A percentile compares a stretch with the other conserved stretches of the same genome.
phyloP scores from a whole-genome alignment of 2,888 invertebrate genomes.

The Cantharis flavilabris region DNA sequence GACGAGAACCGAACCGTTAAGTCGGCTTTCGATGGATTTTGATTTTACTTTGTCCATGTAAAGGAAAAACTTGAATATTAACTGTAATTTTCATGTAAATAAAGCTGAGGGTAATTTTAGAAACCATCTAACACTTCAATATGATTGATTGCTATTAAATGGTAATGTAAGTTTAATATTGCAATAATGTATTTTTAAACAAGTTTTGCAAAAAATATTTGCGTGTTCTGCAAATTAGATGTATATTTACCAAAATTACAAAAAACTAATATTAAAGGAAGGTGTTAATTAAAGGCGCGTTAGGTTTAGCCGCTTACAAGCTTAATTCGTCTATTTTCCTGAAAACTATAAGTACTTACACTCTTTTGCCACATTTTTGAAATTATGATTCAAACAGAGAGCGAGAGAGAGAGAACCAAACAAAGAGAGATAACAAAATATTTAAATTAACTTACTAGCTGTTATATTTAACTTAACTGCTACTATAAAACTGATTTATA shows the following conservation, averaged over 20 bases:
- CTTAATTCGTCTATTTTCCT: no score
- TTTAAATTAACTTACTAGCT: no score
- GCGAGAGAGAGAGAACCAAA: no score
- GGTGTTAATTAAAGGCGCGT: background rate
- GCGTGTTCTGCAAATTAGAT: background rate
- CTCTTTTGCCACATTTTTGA: no score
- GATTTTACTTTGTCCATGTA: background rate
- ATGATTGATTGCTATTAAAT: background rate
- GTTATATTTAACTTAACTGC: no score
- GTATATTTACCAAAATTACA: background rate
- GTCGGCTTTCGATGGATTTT: background rate
- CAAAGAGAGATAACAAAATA: no score
- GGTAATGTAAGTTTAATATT: background rate
- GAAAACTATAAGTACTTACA: no score
- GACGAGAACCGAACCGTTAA: background rate
- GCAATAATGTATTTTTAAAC: background rate
- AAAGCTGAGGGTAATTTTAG: background rate
- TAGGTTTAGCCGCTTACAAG: background rate
- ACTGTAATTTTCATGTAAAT: background rate
- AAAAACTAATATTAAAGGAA: background rate
- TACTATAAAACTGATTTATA: no score
- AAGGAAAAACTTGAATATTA: background rate
- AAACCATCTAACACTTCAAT: background rate
- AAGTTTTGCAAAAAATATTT: background rate
- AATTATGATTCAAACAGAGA: no score